Evolutionary conservation across 2,113 vertebrate species (phyloP).

Genomic region (Chrysemys picta): DNA sequence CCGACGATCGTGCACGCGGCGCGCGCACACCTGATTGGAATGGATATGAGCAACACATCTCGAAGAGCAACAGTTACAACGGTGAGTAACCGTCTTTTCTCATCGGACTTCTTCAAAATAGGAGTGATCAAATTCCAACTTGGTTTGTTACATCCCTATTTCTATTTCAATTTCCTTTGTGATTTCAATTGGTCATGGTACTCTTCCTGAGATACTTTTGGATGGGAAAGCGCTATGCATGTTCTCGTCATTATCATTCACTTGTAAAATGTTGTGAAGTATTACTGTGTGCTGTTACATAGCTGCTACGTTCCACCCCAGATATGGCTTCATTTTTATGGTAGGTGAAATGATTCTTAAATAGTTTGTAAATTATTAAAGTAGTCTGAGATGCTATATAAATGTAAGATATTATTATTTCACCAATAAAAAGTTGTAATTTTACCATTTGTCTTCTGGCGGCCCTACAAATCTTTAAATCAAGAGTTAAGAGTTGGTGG

Average conservation of each 20-base stretch:
- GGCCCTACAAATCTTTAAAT: not conserved
- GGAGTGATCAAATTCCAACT: not conserved
- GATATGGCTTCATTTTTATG: not conserved
- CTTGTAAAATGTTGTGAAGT: not conserved
- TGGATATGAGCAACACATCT: too few relatives aligned
- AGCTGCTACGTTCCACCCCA: not conserved
- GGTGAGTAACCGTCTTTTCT: not conserved
- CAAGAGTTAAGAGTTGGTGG: not conserved
- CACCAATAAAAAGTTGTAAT: not conserved
- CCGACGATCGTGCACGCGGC: too few relatives aligned
- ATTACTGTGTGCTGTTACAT: not conserved
- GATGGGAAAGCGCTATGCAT: not conserved
- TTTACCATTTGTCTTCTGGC: not conserved
- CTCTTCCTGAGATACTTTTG: conserved; percentile 8
- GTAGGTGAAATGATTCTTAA: not conserved
- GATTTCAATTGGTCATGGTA: not conserved
- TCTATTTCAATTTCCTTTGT: not conserved
- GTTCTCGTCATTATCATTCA: not conserved
- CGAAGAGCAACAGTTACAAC: too few relatives aligned
- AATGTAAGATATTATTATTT: not conserved
- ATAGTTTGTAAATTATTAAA: not conserved
- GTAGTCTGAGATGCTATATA: not conserved
- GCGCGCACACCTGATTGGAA: too few relatives aligned
- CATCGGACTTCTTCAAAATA: not conserved
- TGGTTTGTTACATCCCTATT: not conserved